These are phyloP conservation scores for Muraenolepis orangiensis DNA, from an alignment of 2,797 vertebrate genomes.

Conservation along the genomic window DNA sequence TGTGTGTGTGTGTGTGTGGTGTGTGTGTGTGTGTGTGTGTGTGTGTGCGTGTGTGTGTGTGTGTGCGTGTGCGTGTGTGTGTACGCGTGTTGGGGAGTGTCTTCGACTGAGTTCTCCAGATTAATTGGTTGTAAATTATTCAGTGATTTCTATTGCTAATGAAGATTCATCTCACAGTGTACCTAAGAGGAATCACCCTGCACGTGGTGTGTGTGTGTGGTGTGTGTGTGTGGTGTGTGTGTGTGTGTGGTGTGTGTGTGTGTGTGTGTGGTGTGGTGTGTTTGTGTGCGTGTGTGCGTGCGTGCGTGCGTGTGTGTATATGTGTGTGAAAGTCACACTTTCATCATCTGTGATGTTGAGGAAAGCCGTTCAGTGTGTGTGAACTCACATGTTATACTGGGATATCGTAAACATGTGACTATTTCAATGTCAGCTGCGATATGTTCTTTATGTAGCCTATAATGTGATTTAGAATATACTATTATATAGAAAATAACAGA, in stretches of 20 bases:
- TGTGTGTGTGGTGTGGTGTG: neutral
- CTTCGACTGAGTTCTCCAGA: constrained; percentile 16
- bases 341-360: constrained; percentile 43
- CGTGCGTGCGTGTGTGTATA: neutral
- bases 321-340: constrained; percentile 34
- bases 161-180: constrained; percentile 53
- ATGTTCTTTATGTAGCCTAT: neutral
- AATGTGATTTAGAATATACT: neutral
- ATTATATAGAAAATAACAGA: too few relatives aligned
- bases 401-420: neutral
- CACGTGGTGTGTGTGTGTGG: constrained; percentile 6
- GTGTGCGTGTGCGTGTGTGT: constrained; percentile 8
- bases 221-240: neutral
- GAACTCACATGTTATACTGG: neutral
- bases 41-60: neutral
- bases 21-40: neutral
- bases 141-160: constrained; percentile 56
- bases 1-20: too few relatives aligned
- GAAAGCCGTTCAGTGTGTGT: constrained; percentile 28
- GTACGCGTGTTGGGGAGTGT: constrained; percentile 14
- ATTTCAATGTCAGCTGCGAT: neutral
- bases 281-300: constrained; percentile 6
- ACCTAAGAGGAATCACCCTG: constrained; percentile 37
- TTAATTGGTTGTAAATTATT: constrained; percentile 64
- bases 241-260: constrained; percentile 4